Evolutionary conservation across 23 tunicate species (phyloP).

Genomic region (Corella eumyota): DNA sequence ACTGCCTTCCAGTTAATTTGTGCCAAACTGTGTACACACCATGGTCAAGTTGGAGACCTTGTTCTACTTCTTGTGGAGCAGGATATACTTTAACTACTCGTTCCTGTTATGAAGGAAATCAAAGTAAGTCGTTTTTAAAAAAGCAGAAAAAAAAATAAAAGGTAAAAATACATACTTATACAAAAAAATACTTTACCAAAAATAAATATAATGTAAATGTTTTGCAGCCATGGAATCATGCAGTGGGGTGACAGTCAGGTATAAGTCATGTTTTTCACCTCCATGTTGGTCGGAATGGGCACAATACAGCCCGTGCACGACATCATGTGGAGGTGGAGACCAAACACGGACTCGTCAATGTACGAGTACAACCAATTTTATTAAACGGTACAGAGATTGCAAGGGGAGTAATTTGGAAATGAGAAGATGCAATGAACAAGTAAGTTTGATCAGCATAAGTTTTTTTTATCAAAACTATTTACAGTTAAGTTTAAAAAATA

Average conservation of each 20-base stretch:
- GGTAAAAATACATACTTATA: no score
- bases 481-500: neutral
- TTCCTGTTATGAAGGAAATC: no score
- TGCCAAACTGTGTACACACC: no score
- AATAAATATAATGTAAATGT: no score
- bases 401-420: constrained; percentile 13
- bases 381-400: constrained; percentile 5
- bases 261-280: constrained; percentile 10
- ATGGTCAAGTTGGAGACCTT: no score
- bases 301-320: constrained; percentile 47
- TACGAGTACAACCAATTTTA: constrained; percentile 5
- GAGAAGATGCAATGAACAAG: constrained; percentile 18
- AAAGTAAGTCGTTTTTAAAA: no score
- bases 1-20: no score
- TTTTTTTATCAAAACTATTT: neutral
- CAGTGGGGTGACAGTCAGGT: constrained; percentile 1
- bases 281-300: constrained; percentile 69
- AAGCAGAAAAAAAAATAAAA: no score
- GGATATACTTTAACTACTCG: no score
- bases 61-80: no score
- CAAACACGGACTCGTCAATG: constrained; percentile 34
- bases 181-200: no score
- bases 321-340: constrained; percentile 49
- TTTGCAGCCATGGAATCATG: no score
- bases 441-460: neutral